These are phyloP conservation scores for Cataglyphis cursor DNA, from an alignment of 2,888 invertebrate genomes.

Conservation along the genomic window DNA sequence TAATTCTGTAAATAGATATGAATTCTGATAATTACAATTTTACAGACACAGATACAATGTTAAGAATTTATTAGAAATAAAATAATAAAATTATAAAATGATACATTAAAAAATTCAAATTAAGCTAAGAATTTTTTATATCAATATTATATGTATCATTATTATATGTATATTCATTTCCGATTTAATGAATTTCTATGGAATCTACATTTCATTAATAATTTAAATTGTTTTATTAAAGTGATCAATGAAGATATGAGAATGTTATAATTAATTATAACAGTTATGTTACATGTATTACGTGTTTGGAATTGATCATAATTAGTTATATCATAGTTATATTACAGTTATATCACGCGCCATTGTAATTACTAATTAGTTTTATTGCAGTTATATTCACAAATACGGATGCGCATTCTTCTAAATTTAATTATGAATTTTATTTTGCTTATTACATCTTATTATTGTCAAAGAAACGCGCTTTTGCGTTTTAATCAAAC, in stretches of 20 bases:
- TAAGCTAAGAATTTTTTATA: neutral
- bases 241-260: neutral
- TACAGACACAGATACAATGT: neutral
- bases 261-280: slow-evolving; percentile 29
- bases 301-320: neutral
- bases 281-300: neutral
- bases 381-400: neutral
- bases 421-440: slow-evolving; percentile 7
- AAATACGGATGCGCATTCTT: neutral
- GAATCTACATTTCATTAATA: neutral
- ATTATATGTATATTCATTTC: neutral
- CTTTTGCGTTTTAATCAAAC: neutral
- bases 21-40: slow-evolving; percentile 26
- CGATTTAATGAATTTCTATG: neutral
- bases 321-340: slow-evolving; percentile 4
- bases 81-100: neutral
- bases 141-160: neutral
- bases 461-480: neutral
- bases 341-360: neutral
- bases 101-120: neutral
- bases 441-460: neutral
- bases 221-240: slow-evolving; percentile 27
- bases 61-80: neutral
- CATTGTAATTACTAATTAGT: neutral
- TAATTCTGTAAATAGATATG: neutral